Base-by-base conservation (phyloP, 2,113 vertebrate species). In the Pampusana beccarii region DNA sequence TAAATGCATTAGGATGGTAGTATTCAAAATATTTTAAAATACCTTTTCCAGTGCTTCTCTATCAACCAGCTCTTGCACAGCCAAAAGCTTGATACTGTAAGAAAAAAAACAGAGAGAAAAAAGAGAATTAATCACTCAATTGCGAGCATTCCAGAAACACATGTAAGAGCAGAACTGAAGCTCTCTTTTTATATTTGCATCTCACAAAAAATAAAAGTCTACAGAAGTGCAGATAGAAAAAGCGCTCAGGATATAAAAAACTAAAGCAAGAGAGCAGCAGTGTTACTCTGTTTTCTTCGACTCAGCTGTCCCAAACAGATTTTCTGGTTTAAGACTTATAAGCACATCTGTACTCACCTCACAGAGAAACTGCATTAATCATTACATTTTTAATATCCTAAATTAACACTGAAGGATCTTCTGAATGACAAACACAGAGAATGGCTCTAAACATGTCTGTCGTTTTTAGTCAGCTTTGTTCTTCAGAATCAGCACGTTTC, bases 41-140 rank as follows among this genome's bases (percentile, higher is more conserved):
- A 99, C 99, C 99, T 99, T 99, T 91, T 99, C 99, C 61, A 99
- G 97, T 9, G 98, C 99, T 91, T 99, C 99, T 96, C 96, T 98
- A 92, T 99, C 99, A 17, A 98, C 89, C 88, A 99, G 97, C 92
- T 99, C 99, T 97, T 99, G 99, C 57, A 99, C 99, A 28, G 99
- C 99, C 96, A 99, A 97, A 88, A 99, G 97, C 98, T 99, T 99
- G 98, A 99, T 99, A 97, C 99, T 99, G 98, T 36, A 97, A 97
- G 94, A 96, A 65, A 97, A 65, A 97, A 92, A 89, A 88, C n/a
- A 91, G 82, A 73, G 14, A 87, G 10, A 65, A 51, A 36, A 89
- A 53, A 83, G 67, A 92, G 61, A 97, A 91, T 82, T 4, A 97
- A 79, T 86, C 70, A 74, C 36, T 86, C 56, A 10, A 66, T 1